phyloP scores from a whole-genome alignment of 2,113 vertebrate genomes.

The Phrynosoma blainvillii region DNA sequence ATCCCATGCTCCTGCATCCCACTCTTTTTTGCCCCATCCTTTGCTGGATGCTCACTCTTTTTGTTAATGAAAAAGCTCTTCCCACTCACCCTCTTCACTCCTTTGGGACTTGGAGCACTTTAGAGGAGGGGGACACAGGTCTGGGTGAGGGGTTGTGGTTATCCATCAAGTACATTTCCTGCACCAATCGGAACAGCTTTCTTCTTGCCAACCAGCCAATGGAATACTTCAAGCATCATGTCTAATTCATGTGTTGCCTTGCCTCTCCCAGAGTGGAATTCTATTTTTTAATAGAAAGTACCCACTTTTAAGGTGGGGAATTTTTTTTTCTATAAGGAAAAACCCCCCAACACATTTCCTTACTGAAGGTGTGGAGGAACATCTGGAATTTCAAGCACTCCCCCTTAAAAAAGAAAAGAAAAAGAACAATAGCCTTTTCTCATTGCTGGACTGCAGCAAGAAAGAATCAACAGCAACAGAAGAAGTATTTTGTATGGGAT shows the following conservation, averaged over 20 bases:
- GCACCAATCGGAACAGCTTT: constrained; percentile 9
- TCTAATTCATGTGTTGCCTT: constrained; percentile 34
- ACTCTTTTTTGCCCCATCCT: not conserved
- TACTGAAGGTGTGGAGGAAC: constrained; percentile 12
- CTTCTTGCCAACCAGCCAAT: constrained; percentile 22
- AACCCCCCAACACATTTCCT: not conserved
- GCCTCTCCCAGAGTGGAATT: constrained; percentile 23
- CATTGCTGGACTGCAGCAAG: not conserved
- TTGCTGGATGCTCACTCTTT: constrained; percentile 11
- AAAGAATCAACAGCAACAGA: not conserved
- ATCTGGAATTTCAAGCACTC: constrained; percentile 19
- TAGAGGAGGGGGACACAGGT: constrained; percentile 8
- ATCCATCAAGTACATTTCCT: not conserved
- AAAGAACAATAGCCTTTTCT: not conserved
- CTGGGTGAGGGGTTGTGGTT: constrained; percentile 23
- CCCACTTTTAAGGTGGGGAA: constrained; percentile 22
- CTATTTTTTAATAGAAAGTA: constrained; percentile 39
- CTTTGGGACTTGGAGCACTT: constrained; percentile 28
- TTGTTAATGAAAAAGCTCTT: constrained; percentile 41
- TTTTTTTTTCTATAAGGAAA: not conserved
- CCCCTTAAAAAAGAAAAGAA: not conserved
- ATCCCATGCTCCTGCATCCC: constrained; percentile 15
- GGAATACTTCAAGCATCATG: constrained; percentile 26
- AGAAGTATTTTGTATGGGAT: constrained; percentile 35
- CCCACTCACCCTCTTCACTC: constrained; percentile 26